Percentiles rank a stretch among this genome's conserved stretches.
Evolutionary conservation across 2,888 invertebrate genomes (phyloP).

Genomic region (Acrobeloides nanus): DNA sequence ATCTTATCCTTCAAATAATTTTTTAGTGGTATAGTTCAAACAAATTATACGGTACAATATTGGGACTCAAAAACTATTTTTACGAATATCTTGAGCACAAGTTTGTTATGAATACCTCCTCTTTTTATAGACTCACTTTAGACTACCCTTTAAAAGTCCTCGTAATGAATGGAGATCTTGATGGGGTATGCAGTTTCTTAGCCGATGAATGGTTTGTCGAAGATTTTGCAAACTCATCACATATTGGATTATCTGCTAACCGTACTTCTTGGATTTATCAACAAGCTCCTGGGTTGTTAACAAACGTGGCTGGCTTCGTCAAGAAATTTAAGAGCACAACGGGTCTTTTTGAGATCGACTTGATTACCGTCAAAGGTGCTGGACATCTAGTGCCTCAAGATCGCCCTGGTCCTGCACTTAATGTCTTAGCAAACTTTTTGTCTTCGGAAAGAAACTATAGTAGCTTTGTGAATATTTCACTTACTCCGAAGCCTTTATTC

Average conservation of each 20-base stretch:
- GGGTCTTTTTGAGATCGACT: constrained; percentile 13
- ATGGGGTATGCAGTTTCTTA: constrained; percentile 39
- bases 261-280: constrained; percentile 11
- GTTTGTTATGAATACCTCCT: too few species aligned
- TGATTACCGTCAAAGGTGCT: constrained; percentile 27
- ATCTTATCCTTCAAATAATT: too few species aligned
- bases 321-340: constrained; percentile 13
- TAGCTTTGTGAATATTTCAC: constrained; percentile 12
- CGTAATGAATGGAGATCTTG: constrained; percentile 40
- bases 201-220: constrained; percentile 48
- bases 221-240: not conserved
- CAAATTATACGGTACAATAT: too few species aligned
- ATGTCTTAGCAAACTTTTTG: constrained; percentile 43
- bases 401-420: constrained; percentile 42
- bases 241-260: too few species aligned
- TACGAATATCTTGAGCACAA: too few species aligned
- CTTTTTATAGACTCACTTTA: too few species aligned
- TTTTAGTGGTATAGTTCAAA: too few species aligned
- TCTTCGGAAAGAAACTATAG: constrained; percentile 23
- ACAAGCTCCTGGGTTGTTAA: constrained; percentile 7
- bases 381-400: constrained; percentile 33
- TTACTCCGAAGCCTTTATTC: too few species aligned
- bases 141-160: constrained; percentile 34
- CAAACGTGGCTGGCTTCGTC: constrained; percentile 12
- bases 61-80: too few species aligned